A percentile compares a stretch with the other conserved stretches of the same genome.
Evolutionary conservation across 2,888 invertebrate genomes (phyloP).

Genomic region (Cepaea hortensis): DNA sequence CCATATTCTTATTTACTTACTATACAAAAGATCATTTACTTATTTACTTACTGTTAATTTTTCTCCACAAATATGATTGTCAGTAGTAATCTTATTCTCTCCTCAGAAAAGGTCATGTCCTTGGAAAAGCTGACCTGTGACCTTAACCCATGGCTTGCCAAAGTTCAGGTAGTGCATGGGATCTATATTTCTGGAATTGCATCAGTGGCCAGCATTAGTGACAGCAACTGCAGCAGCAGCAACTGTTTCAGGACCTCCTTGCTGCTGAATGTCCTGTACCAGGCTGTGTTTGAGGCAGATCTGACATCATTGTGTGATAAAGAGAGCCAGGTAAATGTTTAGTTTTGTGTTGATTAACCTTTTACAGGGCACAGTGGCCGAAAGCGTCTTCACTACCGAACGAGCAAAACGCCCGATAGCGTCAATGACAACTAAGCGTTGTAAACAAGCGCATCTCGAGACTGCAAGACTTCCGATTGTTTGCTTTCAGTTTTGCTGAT

Average conservation of each 20-base stretch:
- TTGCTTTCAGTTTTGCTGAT: too few relatives aligned
- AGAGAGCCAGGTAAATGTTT: conserved; percentile 15
- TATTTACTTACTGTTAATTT: too few relatives aligned
- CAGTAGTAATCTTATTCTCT: background rate
- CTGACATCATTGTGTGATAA: conserved; percentile 9
- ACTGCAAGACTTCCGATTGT: too few relatives aligned
- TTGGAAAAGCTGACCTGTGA: conserved; percentile 53
- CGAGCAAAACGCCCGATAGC: too few relatives aligned
- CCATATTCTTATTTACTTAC: too few relatives aligned
- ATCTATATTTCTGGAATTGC: conserved; percentile 58
- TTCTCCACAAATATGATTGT: background rate
- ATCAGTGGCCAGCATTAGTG: conserved; percentile 51
- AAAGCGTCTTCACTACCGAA: too few relatives aligned
- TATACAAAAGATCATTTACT: too few relatives aligned
- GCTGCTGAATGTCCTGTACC: conserved; percentile 65
- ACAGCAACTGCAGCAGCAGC: conserved; percentile 17
- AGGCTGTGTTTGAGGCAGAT: conserved; percentile 63
- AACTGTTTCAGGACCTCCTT: conserved; percentile 62
- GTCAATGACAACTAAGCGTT: too few relatives aligned
- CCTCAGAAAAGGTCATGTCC: conserved; percentile 63
- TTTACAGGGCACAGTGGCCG: too few relatives aligned
- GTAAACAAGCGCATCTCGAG: too few relatives aligned
- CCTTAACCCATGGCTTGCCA: conserved; percentile 40
- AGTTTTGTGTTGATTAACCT: too few relatives aligned
- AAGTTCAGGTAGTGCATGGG: conserved; percentile 53